Percentiles rank a stretch among this genome's conserved stretches.
These are phyloP conservation scores for Trachops cirrhosus DNA, from an alignment of 2,797 vertebrate species.

Conservation along the genomic window DNA sequence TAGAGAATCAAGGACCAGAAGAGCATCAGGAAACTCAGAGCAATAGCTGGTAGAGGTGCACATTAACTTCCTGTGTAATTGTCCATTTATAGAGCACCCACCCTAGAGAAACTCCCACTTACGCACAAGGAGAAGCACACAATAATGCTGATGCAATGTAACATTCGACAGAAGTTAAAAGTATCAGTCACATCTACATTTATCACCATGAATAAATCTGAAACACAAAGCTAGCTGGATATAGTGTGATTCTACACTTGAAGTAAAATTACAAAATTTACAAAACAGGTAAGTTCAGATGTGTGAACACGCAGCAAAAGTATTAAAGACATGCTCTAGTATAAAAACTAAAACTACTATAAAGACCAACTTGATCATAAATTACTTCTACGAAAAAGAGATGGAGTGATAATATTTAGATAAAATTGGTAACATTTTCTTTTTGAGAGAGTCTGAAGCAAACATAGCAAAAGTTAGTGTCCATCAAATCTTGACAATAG, in stretches of 20 bases:
- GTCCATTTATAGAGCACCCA: background rate
- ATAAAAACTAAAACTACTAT: slow-evolving; percentile 18
- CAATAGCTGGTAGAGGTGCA: background rate
- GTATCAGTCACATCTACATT: background rate
- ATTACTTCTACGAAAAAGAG: background rate
- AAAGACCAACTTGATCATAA: background rate
- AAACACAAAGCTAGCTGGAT: slow-evolving; percentile 29
- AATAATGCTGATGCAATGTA: background rate
- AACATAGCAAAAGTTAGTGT: slow-evolving; percentile 7
- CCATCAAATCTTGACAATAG: background rate
- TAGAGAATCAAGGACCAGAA: slow-evolving; percentile 23
- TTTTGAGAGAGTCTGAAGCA: background rate
- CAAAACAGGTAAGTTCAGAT: background rate
- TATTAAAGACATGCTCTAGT: background rate
- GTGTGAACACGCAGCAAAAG: background rate
- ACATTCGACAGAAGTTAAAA: background rate
- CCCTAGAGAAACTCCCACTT: background rate
- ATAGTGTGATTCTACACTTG: background rate
- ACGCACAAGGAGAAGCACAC: background rate
- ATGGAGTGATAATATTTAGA: background rate
- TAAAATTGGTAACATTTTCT: background rate
- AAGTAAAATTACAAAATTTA: background rate
- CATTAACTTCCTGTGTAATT: background rate
- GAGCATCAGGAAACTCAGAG: background rate
- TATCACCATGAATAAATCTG: background rate